Evolutionary conservation across 2,888 invertebrate genomes (phyloP).

Genomic region (Seira sanloemensis): DNA sequence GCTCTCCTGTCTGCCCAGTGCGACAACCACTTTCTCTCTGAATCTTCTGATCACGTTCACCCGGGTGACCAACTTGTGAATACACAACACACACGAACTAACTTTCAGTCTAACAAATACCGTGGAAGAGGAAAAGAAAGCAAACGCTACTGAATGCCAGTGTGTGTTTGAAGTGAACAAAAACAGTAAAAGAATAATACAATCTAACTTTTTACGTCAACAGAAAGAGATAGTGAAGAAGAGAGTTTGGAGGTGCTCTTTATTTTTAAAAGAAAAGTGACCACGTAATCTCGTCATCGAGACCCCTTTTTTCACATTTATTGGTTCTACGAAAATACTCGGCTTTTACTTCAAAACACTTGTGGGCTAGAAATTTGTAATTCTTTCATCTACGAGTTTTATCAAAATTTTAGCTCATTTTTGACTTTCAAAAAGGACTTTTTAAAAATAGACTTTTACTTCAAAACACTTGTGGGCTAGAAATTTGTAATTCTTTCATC

Average conservation of each 20-base stretch:
- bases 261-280: constrained; percentile 18
- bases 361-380: background rate
- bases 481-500: too few relatives aligned
- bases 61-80: constrained; percentile 55
- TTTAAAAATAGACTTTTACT: too few relatives aligned
- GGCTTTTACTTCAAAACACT: background rate
- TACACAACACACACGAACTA: constrained; percentile 29
- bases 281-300: constrained; percentile 22
- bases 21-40: constrained; percentile 63
- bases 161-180: constrained; percentile 16
- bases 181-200: constrained; percentile 50
- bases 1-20: constrained; percentile 49
- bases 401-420: too few relatives aligned
- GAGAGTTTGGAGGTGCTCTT: constrained; percentile 14
- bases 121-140: constrained; percentile 25
- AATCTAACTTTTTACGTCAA: constrained; percentile 60
- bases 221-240: constrained; percentile 27
- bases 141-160: constrained; percentile 34
- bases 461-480: too few relatives aligned
- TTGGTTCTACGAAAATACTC: background rate
- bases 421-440: too few relatives aligned
- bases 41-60: constrained; percentile 56
- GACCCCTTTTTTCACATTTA: constrained; percentile 21
- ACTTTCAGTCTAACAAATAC: constrained; percentile 16
- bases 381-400: too few relatives aligned